phyloP scores from a whole-genome alignment of 1,140 invertebrate genomes.

The Ceratosolen solmsi region DNA sequence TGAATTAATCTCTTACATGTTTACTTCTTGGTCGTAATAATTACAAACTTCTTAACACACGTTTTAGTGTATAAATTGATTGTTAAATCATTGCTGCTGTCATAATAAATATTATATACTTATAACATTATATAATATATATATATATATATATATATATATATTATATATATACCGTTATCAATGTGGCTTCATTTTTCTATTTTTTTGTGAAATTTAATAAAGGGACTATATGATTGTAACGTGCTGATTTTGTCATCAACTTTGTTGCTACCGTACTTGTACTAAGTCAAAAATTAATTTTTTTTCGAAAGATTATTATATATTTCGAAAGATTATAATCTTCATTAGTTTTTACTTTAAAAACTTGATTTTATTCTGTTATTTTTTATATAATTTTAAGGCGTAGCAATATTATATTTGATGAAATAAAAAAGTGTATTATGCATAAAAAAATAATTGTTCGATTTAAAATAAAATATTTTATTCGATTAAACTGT shows the following conservation, averaged over 20 bases:
- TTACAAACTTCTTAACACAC: constrained; percentile 33
- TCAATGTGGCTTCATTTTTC: constrained; percentile 25
- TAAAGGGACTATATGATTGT: constrained; percentile 35
- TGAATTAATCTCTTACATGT: constrained; percentile 35
- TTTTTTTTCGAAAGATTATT: constrained; percentile 26
- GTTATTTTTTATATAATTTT: constrained; percentile 52
- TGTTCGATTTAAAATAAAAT: constrained; percentile 52
- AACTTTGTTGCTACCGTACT: constrained; percentile 19
- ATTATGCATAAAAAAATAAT: constrained; percentile 48
- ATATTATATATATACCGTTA: no score
- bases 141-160: no score
- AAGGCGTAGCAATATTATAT: constrained; percentile 48
- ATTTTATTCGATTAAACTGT: constrained; percentile 41
- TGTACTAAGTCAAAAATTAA: constrained; percentile 20
- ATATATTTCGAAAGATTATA: constrained; percentile 25
- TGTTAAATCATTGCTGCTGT: constrained; percentile 37
- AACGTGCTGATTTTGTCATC: constrained; percentile 40
- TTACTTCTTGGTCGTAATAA: constrained; percentile 42
- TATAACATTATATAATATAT: background rate
- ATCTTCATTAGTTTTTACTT: constrained; percentile 31
- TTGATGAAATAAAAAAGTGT: constrained; percentile 47
- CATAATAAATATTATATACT: constrained; percentile 20
- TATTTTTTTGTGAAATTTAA: constrained; percentile 23
- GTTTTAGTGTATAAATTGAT: constrained; percentile 48
- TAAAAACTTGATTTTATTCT: constrained; percentile 47